These are phyloP conservation scores for Drosophila macrospina DNA, from an alignment of 2,888 invertebrate genomes.

Conservation along the genomic window DNA sequence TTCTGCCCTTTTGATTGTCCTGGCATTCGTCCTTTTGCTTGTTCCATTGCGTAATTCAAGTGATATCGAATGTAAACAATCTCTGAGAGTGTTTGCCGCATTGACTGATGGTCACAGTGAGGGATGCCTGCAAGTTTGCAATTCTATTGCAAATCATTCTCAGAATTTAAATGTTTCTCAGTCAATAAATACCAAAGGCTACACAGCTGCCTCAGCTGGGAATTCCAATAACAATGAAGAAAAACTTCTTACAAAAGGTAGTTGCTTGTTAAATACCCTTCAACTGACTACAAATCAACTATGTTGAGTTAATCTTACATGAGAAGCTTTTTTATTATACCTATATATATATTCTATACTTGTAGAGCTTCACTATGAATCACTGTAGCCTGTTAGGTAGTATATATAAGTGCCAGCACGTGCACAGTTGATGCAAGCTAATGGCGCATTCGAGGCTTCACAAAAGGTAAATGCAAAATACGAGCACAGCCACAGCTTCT, in stretches of 20 bases:
- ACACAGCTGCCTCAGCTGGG: not conserved
- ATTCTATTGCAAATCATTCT: constrained; percentile 21
- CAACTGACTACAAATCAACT: not conserved
- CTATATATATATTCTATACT: too few species aligned
- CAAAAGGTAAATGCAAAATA: constrained; percentile 32
- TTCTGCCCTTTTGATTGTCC: constrained; percentile 8
- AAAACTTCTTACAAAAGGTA: not conserved
- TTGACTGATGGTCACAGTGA: constrained; percentile 12
- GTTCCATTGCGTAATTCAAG: constrained; percentile 11
- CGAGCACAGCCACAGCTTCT: not conserved
- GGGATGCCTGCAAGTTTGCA: constrained; percentile 12
- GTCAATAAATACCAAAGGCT: constrained; percentile 6
- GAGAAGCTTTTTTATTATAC: too few species aligned
- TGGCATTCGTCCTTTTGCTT: not conserved
- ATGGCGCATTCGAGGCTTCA: constrained; percentile 21
- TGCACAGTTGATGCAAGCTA: constrained; percentile 35
- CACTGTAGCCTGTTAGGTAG: not conserved
- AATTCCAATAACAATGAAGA: not conserved
- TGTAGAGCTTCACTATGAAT: not conserved
- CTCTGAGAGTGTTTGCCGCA: constrained; percentile 9
- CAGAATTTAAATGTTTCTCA: constrained; percentile 38
- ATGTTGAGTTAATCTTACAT: too few species aligned
- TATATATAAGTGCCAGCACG: constrained; percentile 1
- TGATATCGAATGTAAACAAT: constrained; percentile 24
- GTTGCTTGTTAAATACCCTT: not conserved